Percentiles rank a stretch among this genome's conserved stretches.
phyloP scores from a whole-genome alignment of 2,888 invertebrate species.

The Leptinotarsa haldemani region DNA sequence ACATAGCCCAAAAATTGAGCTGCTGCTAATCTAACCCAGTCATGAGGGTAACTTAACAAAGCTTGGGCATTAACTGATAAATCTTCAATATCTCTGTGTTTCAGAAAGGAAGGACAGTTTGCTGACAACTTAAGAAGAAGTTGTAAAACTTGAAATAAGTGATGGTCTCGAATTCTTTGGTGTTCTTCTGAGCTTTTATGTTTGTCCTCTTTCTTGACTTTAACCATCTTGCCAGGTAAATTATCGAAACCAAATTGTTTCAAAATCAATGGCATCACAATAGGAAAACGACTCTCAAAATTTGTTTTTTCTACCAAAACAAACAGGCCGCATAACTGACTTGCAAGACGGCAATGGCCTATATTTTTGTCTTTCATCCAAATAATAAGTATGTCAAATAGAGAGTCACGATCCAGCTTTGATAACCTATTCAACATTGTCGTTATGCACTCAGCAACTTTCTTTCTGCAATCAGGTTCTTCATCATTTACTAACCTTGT shows the following conservation, averaged over 20 bases:
- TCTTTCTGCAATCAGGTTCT: conserved; percentile 79
- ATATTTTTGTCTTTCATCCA: conserved; percentile 79
- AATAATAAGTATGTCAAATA: conserved; percentile 78
- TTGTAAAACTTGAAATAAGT: conserved; percentile 80
- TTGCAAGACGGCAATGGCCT: conserved; percentile 78
- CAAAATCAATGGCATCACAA: conserved; percentile 71
- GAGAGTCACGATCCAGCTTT: conserved; percentile 70
- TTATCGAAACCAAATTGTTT: conserved; percentile 59
- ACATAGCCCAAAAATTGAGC: conserved; percentile 82
- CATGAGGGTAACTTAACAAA: conserved; percentile 83
- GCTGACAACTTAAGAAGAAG: conserved; percentile 76
- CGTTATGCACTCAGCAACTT: conserved; percentile 79
- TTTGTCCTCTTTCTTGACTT: conserved; percentile 61
- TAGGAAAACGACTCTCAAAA: conserved; percentile 75
- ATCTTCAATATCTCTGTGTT: conserved; percentile 69
- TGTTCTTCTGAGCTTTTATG: conserved; percentile 67
- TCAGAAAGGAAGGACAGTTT: conserved; percentile 72
- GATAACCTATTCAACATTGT: conserved; percentile 73
- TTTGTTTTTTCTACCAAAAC: conserved; percentile 78
- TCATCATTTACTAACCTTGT: conserved; percentile 86
- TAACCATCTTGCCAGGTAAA: conserved; percentile 72
- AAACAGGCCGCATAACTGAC: conserved; percentile 84
- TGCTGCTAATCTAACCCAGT: conserved; percentile 85
- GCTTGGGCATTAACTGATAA: conserved; percentile 76
- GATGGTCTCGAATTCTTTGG: conserved; percentile 77